Conservation (phyloP, 2,113 vertebrate genomes). For the Phaetusa simplex region DNA sequence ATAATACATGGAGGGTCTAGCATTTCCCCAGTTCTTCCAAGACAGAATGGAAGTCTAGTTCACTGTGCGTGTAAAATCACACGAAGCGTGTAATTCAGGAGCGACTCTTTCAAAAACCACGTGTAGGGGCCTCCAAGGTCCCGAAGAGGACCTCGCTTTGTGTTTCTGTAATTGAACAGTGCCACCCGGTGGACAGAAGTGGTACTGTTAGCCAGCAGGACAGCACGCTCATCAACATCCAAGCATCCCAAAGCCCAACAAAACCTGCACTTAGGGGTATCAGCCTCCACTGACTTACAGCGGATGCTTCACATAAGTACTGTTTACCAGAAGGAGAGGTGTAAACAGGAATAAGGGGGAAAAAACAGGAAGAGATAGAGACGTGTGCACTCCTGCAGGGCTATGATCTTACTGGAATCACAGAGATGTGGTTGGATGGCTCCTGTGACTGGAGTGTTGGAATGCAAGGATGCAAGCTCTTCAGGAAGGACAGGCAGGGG, state of each 20-base stretch:
- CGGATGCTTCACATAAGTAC: background rate
- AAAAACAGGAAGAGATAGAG: background rate
- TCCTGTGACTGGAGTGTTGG: background rate
- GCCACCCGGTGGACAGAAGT: background rate
- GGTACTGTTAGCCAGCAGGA: background rate
- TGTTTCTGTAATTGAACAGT: background rate
- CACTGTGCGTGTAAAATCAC: no score
- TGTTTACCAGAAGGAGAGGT: background rate
- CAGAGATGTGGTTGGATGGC: background rate
- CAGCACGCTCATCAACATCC: background rate
- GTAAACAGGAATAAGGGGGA: background rate
- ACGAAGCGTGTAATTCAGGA: no score
- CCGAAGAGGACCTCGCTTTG: fast-evolving
- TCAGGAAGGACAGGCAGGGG: background rate
- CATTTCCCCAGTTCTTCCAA: background rate
- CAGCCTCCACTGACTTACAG: background rate
- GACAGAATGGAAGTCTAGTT: fast-evolving
- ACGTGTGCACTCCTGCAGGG: background rate
- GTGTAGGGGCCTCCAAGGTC: fast-evolving
- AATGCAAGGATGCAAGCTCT: background rate
- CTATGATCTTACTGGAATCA: background rate
- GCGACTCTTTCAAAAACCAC: fast-evolving
- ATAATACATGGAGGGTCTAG: fast-evolving
- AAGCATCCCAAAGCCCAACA: background rate
- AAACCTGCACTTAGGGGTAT: background rate